Evolutionary conservation across 2,888 invertebrate species (phyloP).

Genomic region (Euproctis similis): DNA sequence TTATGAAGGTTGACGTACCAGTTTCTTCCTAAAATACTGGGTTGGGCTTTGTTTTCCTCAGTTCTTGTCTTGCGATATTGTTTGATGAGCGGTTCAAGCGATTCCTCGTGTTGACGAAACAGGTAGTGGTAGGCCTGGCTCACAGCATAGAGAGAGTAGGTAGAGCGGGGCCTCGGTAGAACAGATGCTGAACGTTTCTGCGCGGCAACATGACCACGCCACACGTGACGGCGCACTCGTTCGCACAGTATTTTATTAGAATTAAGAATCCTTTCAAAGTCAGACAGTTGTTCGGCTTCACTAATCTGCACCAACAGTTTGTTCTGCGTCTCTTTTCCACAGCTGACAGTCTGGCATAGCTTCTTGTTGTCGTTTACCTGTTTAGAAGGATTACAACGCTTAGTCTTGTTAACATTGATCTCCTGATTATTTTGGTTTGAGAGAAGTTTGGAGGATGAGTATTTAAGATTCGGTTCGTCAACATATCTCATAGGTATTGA

Average conservation of each 20-base stretch:
- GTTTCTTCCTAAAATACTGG: slow-evolving; percentile 45
- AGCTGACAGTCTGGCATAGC: slow-evolving; percentile 52
- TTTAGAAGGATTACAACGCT: slow-evolving; percentile 56
- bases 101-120: slow-evolving; percentile 64
- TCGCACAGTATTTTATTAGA: slow-evolving; percentile 72
- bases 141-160: slow-evolving; percentile 61
- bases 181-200: slow-evolving; percentile 48
- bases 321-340: slow-evolving; percentile 69
- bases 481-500: slow-evolving; percentile 66
- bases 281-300: slow-evolving; percentile 76
- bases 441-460: slow-evolving; percentile 52
- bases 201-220: slow-evolving; percentile 48
- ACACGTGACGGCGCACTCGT: slow-evolving; percentile 56
- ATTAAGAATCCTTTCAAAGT: slow-evolving; percentile 79
- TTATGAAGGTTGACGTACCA: slow-evolving; percentile 61
- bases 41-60: slow-evolving; percentile 31
- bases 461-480: slow-evolving; percentile 41
- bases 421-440: slow-evolving; percentile 29
- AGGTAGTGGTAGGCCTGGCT: slow-evolving; percentile 63
- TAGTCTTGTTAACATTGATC: slow-evolving; percentile 54
- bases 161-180: slow-evolving; percentile 52
- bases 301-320: slow-evolving; percentile 73
- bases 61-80: slow-evolving; percentile 43
- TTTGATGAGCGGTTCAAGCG: slow-evolving; percentile 59
- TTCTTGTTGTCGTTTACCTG: slow-evolving; percentile 66